Evolutionary conservation across 2,888 invertebrate genomes (phyloP).

Genomic region (Athrips mouffetella): DNA sequence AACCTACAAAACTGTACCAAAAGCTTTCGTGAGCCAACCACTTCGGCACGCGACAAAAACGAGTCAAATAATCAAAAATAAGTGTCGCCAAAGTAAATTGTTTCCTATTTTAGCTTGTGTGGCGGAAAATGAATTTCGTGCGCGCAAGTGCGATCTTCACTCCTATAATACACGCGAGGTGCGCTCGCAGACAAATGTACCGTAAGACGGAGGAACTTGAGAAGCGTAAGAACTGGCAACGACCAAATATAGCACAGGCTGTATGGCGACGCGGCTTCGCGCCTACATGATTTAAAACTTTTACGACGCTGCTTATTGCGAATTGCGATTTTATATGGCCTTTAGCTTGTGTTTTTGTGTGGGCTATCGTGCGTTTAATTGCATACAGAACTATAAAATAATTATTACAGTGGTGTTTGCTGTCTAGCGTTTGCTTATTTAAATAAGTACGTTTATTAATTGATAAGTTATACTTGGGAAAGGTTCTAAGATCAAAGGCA

Average conservation of each 20-base stretch:
- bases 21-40: constrained; percentile 1
- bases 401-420: too few relatives aligned
- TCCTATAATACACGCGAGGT: constrained; percentile 37
- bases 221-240: constrained; percentile 40
- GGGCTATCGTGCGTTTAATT: not conserved
- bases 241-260: constrained; percentile 5
- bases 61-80: constrained; percentile 17
- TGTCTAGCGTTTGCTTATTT: not conserved
- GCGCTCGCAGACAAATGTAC: constrained; percentile 26
- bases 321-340: not conserved
- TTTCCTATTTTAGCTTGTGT: constrained; percentile 23
- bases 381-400: not conserved
- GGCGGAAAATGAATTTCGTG: constrained; percentile 43
- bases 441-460: not conserved
- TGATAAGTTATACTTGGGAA: too few relatives aligned
- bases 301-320: constrained; percentile 18
- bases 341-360: not conserved
- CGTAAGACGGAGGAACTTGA: constrained; percentile 33
- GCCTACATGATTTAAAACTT: constrained; percentile 10
- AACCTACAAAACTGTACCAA: not conserved
- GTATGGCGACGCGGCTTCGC: not conserved
- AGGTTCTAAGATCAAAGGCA: too few relatives aligned
- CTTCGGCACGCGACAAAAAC: constrained; percentile 7
- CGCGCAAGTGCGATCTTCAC: constrained; percentile 27
- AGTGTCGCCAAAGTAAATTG: constrained; percentile 24